A percentile compares a stretch with the other conserved stretches of the same genome.
phyloP scores from a whole-genome alignment of 1,140 invertebrate genomes.

The Bombyx mori region ASM3026992v2 NC_085125.1:1031001-1031500 shows the following conservation, averaged over 20 bases:
- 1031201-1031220: not conserved
- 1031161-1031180: conserved; percentile 78
- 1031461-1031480: conserved; percentile 55
- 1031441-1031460: conserved; percentile 48
- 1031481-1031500: conserved; percentile 52
- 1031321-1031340: not conserved
- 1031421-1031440: conserved; percentile 52
- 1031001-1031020: not conserved
- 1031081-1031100: conserved; percentile 60
- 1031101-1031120: conserved; percentile 80
- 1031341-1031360: not conserved
- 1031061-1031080: conserved; percentile 57
- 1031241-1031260: not conserved
- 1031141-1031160: conserved; percentile 86
- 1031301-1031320: too few relatives aligned
- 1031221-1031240: not conserved
- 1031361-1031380: conserved; percentile 32
- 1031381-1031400: conserved; percentile 73
- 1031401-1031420: conserved; percentile 67
- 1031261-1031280: too few relatives aligned
- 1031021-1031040: conserved; percentile 20
- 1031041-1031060: conserved; percentile 59
- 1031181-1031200: not conserved
- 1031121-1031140: conserved; percentile 81
- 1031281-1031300: too few relatives aligned